Evolutionary conservation across 2,888 invertebrate genomes (phyloP).

Genomic region (Chaitophorus viminalis): DNA sequence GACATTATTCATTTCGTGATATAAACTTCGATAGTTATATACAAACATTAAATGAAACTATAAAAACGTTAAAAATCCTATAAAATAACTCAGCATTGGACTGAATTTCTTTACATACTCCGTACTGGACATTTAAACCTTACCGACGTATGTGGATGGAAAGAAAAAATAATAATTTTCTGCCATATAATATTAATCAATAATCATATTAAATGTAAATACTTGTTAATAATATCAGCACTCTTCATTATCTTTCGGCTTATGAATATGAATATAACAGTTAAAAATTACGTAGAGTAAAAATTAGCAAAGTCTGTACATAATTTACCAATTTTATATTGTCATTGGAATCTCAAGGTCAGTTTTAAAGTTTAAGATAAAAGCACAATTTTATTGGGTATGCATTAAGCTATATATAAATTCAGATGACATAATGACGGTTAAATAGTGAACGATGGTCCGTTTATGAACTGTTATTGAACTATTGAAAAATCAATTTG

Average conservation of each 20-base stretch:
- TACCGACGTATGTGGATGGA: neutral
- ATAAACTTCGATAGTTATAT: neutral
- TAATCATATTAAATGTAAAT: neutral
- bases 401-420: too few species aligned
- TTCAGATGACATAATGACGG: too few species aligned
- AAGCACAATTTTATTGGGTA: too few species aligned
- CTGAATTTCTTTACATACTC: neutral
- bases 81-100: neutral
- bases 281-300: neutral
- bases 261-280: too few species aligned
- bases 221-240: neutral
- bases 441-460: too few species aligned
- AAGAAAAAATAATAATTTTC: neutral
- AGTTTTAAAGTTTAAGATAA: neutral
- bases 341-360: neutral
- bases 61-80: neutral
- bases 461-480: too few species aligned
- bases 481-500: too few species aligned
- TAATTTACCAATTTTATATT: too few species aligned
- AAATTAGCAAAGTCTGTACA: neutral
- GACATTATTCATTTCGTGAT: conserved; percentile 24
- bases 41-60: neutral
- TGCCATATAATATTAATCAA: neutral
- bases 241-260: neutral
- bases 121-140: neutral